Percentiles rank a stretch among this genome's conserved stretches.
These are phyloP conservation scores for Zosterops hypoxanthus DNA, from an alignment of 2,113 vertebrate genomes.

Conservation along the genomic window DNA sequence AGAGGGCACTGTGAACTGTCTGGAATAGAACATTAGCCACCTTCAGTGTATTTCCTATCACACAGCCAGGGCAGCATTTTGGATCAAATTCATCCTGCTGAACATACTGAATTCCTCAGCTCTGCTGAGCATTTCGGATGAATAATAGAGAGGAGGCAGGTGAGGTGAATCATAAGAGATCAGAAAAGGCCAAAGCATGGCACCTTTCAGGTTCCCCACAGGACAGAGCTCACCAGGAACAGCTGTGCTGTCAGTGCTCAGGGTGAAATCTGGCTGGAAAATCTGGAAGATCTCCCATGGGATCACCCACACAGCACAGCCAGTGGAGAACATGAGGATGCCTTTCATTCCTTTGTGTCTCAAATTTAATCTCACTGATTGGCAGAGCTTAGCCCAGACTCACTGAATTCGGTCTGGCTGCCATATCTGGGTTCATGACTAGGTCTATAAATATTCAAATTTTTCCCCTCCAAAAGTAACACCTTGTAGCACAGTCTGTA, in stretches of 20 bases:
- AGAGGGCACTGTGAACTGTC: neutral
- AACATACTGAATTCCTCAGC: neutral
- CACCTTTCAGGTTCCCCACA: neutral
- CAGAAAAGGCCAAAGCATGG: neutral
- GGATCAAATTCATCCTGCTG: neutral
- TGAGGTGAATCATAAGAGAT: neutral
- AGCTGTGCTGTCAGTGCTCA: neutral
- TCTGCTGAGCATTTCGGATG: neutral
- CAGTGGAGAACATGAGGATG: neutral
- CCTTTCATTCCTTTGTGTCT: neutral
- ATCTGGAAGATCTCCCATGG: neutral
- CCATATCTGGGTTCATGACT: neutral
- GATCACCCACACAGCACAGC: neutral
- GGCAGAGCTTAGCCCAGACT: neutral
- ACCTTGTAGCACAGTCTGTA: neutral
- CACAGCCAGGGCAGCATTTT: neutral
- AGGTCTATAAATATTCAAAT: neutral
- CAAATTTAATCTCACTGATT: neutral
- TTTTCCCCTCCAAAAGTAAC: neutral
- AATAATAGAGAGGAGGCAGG: neutral
- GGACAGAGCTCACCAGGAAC: neutral
- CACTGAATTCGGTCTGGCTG: neutral
- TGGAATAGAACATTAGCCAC: neutral
- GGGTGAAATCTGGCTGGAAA: neutral
- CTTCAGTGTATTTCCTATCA: neutral